Evolutionary conservation across 1,140 invertebrate species (phyloP), one percentile per base, ranked within the genome.

Genomic region (Lithobius niger): DNA sequence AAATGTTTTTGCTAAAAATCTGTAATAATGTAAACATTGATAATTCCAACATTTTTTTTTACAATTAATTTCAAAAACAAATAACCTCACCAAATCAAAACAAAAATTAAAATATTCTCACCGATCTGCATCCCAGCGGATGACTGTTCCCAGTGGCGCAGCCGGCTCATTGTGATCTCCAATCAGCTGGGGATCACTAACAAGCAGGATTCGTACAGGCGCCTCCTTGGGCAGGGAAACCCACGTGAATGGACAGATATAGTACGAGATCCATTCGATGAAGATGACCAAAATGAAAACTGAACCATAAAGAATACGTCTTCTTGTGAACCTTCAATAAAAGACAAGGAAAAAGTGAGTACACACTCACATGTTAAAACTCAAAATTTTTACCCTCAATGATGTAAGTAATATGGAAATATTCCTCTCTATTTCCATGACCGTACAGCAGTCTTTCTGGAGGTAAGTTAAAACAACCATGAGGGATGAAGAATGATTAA

Each of bases 171-270:
- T 76, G 48, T 76, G 67, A 59, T 85, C 78, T 1, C 88, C 91
- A 60, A 90, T 77, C 58, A 95, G 82, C 71, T 95, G 92, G 22
- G 91, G 89, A 73, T 96, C 92, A n/a, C 88, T 86, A 42, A 93
- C 84, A 25, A 95, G 73, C 21, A 96, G 68, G 28, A 94, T 73
- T 58, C 77, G 25, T 16, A 55, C 63, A 65, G 47, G 60, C 10
- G 22, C 19, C 16, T 50, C 48, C 4, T 10, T 24, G 31, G 31
- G 31, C 31, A 40, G 18, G 18, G 31, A 13, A 13, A 6, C 6
- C 44, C 44, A 47, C 21, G 13, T 47, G 6, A 15, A 47, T 13
- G 44, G 21, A 47, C 21, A 24, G 4, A 21, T 10, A 26, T 10
- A 24, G 22, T 50, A 50, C 3, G 26, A 4, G 4, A 50, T 10